Conservation (phyloP, 2,888 invertebrate species). For the Helobdella robusta region DNA sequence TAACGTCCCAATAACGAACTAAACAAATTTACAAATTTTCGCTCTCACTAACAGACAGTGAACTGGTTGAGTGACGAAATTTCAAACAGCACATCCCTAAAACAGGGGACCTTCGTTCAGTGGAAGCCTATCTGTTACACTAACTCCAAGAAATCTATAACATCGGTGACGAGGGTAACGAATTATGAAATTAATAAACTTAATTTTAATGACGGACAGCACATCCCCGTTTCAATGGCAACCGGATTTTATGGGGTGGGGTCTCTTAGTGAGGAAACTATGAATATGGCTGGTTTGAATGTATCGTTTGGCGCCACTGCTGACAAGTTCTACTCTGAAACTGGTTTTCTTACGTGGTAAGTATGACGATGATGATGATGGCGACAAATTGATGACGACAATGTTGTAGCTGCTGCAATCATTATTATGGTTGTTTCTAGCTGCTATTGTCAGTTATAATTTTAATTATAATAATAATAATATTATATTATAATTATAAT, state of each 20-base stretch:
- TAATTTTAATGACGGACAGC: background rate
- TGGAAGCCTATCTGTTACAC: constrained; percentile 22
- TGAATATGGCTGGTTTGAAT: background rate
- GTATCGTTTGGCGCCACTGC: constrained; percentile 9
- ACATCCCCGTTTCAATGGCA: constrained; percentile 17
- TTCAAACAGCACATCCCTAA: background rate
- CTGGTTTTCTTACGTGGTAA: constrained; percentile 15
- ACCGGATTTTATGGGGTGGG: constrained; percentile 13
- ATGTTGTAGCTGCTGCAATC: constrained; percentile 3
- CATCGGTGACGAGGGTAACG: background rate
- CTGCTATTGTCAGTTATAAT: background rate
- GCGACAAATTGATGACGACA: background rate
- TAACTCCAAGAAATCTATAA: background rate
- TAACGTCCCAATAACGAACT: too few relatives aligned
- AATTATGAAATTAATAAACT: background rate
- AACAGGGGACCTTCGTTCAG: constrained; percentile 11
- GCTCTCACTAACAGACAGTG: background rate
- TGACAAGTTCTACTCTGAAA: constrained; percentile 18
- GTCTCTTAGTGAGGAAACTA: background rate
- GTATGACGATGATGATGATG: background rate
- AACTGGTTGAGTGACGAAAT: constrained; percentile 20
- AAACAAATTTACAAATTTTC: too few relatives aligned
- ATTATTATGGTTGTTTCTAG: background rate
- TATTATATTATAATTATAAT: background rate
- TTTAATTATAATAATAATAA: background rate